Conservation (phyloP, 2,113 vertebrate genomes). For the Acrocephalus arundinaceus region DNA sequence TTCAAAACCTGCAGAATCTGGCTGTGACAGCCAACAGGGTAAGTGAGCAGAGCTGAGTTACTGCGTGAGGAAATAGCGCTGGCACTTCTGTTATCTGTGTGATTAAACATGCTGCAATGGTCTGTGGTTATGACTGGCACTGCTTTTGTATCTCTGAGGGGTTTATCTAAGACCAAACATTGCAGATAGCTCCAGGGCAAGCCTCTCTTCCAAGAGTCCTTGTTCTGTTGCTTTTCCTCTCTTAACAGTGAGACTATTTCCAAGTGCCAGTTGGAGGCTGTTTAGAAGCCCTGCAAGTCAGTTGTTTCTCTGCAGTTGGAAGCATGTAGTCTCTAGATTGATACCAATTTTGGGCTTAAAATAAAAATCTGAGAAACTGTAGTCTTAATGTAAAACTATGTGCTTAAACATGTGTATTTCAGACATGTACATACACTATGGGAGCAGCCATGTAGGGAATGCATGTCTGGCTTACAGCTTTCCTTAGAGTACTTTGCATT, state of each 20-base stretch:
- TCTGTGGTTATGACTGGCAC: not conserved
- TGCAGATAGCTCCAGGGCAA: not conserved
- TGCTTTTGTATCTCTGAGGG: not conserved
- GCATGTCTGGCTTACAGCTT: not conserved
- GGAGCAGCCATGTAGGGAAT: not conserved
- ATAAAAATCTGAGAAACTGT: not conserved
- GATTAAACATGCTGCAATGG: not conserved
- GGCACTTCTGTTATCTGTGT: not conserved
- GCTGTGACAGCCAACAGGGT: constrained; percentile 94
- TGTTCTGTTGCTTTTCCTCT: not conserved
- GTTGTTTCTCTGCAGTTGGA: not conserved
- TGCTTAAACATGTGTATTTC: not conserved
- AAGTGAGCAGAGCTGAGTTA: constrained; percentile 49
- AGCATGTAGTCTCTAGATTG: not conserved
- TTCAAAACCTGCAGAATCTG: constrained; percentile 93
- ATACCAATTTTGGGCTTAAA: not conserved
- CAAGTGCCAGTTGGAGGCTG: not conserved
- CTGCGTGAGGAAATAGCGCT: not conserved
- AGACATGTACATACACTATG: rapidly evolving
- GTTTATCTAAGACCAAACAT: not conserved
- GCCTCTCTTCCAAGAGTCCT: not conserved
- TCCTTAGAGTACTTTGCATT: not conserved
- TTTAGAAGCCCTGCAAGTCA: not conserved
- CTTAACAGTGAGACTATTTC: not conserved
- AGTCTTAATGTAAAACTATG: not conserved